A percentile compares a stretch with the other conserved stretches of the same genome.
Conservation (phyloP, 2,888 invertebrate species). For the Myopa tessellatipennis region DNA sequence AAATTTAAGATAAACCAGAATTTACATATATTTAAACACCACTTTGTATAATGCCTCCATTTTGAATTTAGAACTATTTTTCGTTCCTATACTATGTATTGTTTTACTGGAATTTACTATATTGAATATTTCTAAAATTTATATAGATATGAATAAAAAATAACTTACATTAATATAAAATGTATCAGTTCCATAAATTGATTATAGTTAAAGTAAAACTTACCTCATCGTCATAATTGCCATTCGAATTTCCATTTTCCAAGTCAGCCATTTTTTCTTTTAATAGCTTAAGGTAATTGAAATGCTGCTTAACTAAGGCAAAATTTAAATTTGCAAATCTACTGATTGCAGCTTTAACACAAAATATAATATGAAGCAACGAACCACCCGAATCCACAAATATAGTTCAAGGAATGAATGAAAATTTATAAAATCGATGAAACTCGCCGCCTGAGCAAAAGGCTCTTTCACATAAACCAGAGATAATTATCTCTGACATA, state of each 20-base stretch:
- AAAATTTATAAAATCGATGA: no score
- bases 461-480: no score
- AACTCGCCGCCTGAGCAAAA: no score
- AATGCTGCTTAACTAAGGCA: background rate
- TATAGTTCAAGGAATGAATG: no score
- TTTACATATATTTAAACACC: no score
- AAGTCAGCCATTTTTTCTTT: background rate
- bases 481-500: no score
- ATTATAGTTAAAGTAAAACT: constrained; percentile 43
- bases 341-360: constrained; percentile 56
- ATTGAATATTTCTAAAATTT: background rate
- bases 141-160: no score
- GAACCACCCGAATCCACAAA: no score
- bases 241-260: constrained; percentile 56
- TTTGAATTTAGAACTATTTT: constrained; percentile 25
- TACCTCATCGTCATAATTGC: constrained; percentile 61
- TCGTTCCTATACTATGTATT: background rate
- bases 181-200: background rate
- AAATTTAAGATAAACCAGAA: no score
- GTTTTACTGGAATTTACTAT: background rate
- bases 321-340: background rate
- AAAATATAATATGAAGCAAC: no score
- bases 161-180: no score
- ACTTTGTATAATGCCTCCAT: constrained; percentile 28
- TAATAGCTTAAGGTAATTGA: background rate